Evolutionary conservation across 2,888 invertebrate genomes (phyloP).

Genomic region (Gymnosoma rotundatum): DNA sequence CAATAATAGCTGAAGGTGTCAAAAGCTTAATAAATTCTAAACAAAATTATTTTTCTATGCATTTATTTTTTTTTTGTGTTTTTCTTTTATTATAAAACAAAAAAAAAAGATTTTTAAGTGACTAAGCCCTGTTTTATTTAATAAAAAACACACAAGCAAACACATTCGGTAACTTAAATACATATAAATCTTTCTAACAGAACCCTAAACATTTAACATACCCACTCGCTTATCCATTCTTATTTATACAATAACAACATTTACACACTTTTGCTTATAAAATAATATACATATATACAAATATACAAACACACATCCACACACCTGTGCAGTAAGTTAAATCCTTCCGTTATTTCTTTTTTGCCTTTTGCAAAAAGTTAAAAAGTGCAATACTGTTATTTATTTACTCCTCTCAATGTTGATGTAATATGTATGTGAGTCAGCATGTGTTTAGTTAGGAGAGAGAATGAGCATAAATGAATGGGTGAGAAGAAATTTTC

Average conservation of each 20-base stretch:
- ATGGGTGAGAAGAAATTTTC: slow-evolving; percentile 29
- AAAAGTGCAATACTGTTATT: slow-evolving; percentile 54
- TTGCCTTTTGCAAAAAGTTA: slow-evolving; percentile 35
- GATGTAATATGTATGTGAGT: neutral
- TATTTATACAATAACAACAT: slow-evolving; percentile 56
- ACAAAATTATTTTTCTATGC: slow-evolving; percentile 54
- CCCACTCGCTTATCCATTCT: slow-evolving; percentile 30
- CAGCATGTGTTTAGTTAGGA: neutral
- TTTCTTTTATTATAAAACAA: slow-evolving; percentile 18
- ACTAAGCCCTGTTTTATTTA: slow-evolving; percentile 58
- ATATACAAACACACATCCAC: neutral
- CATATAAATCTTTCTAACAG: slow-evolving; percentile 9
- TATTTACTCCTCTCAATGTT: slow-evolving; percentile 32
- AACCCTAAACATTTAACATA: slow-evolving; percentile 41
- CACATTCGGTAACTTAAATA: neutral
- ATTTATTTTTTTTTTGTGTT: slow-evolving; percentile 39
- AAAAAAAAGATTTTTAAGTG: slow-evolving; percentile 57
- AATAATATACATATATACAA: too few relatives aligned
- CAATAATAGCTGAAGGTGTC: slow-evolving; percentile 69
- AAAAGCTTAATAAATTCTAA: slow-evolving; percentile 68
- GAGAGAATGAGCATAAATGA: slow-evolving; percentile 17
- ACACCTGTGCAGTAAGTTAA: slow-evolving; percentile 57
- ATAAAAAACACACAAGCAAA: slow-evolving; percentile 7
- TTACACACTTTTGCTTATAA: slow-evolving; percentile 41
- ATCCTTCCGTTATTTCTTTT: slow-evolving; percentile 62